Conservation (phyloP, 2,888 invertebrate genomes). For the Scaptodrosophila latifasciaeformis region DNA sequence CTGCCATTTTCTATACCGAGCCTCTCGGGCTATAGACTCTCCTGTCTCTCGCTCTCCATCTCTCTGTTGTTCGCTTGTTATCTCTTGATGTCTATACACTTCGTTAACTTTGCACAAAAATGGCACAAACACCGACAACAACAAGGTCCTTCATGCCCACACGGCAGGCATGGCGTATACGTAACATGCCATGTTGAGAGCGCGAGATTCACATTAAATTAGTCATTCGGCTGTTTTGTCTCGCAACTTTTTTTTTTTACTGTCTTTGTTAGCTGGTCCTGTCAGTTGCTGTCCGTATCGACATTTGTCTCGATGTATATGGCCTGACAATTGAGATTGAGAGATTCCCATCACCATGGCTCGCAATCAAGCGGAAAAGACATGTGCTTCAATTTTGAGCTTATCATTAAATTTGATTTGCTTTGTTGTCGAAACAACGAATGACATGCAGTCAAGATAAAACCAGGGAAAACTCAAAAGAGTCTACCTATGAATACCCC, state of each 20-base stretch:
- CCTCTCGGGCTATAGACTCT: no score
- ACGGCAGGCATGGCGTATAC: constrained; percentile 33
- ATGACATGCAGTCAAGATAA: no score
- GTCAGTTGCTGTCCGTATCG: background rate
- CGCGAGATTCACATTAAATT: constrained; percentile 43
- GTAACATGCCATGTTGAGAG: background rate
- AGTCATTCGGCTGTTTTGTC: no score
- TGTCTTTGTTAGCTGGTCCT: constrained; percentile 9
- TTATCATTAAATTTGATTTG: constrained; percentile 66
- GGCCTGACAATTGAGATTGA: background rate
- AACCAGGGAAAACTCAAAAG: constrained; percentile 24
- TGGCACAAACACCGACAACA: constrained; percentile 10
- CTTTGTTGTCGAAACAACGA: constrained; percentile 23
- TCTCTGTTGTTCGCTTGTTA: background rate
- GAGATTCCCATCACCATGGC: constrained; percentile 32
- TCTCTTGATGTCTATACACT: constrained; percentile 36
- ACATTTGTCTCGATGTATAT: background rate
- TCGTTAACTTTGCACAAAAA: constrained; percentile 50
- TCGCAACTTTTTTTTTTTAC: constrained; percentile 47
- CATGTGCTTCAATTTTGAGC: constrained; percentile 49
- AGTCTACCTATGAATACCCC: no score
- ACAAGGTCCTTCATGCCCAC: constrained; percentile 1
- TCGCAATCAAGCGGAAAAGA: constrained; percentile 40
- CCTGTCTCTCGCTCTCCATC: background rate
- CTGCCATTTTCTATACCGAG: no score